A percentile compares a stretch with the other conserved stretches of the same genome.
phyloP scores from a whole-genome alignment of 1,140 invertebrate species.

The Ceratina calcarata region DNA sequence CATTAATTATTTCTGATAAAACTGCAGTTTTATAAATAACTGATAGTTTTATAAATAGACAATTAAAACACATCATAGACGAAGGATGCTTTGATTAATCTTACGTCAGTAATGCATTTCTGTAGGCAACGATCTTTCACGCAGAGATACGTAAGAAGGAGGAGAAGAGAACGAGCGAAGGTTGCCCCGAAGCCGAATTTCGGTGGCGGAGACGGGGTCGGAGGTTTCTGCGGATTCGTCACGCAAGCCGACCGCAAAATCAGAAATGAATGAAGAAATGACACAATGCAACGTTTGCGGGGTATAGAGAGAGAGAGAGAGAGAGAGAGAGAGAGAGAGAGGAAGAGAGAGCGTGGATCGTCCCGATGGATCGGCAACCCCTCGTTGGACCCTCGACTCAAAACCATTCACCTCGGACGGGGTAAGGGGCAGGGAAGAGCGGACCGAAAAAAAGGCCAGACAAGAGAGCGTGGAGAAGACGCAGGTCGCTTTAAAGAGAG shows the following conservation, averaged over 20 bases:
- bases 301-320: conserved; percentile 26
- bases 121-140: neutral
- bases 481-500: conserved; percentile 77
- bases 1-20: too few species aligned
- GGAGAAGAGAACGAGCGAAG: neutral
- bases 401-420: conserved; percentile 56
- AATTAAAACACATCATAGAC: too few species aligned
- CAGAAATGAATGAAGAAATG: conserved; percentile 78
- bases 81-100: too few species aligned
- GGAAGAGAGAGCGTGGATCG: conserved; percentile 40
- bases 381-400: conserved; percentile 46
- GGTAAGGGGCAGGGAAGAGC: conserved; percentile 49
- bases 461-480: conserved; percentile 49
- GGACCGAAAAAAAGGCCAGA: conserved; percentile 54
- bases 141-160: neutral
- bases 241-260: conserved; percentile 80
- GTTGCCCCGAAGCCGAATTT: neutral
- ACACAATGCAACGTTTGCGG: conserved; percentile 75
- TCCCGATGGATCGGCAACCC: conserved; percentile 51
- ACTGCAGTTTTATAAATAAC: too few species aligned
- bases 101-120: too few species aligned
- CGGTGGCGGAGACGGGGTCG: conserved; percentile 1
- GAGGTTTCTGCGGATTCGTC: conserved; percentile 74
- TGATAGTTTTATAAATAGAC: too few species aligned
- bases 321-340: conserved; percentile 42